Evolutionary conservation across 2,113 vertebrate species (phyloP).

Genomic region (Melanostigma gelatinosum): DNA sequence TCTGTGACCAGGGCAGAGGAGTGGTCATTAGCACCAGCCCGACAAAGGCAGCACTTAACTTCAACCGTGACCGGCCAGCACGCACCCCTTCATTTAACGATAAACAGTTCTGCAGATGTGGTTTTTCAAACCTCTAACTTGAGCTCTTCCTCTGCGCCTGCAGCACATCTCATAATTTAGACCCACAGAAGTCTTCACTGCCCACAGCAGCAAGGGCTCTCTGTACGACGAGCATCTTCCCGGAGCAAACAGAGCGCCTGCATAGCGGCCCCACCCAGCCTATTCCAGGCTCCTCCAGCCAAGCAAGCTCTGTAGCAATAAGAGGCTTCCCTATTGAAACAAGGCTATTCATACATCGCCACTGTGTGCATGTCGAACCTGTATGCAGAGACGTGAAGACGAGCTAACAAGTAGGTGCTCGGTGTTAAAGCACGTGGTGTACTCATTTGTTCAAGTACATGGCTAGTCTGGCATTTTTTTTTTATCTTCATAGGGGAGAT

Average conservation of each 20-base stretch:
- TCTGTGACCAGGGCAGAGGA: slow-evolving; percentile 17
- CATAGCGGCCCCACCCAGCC: slow-evolving; percentile 63
- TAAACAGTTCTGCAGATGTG: slow-evolving; percentile 47
- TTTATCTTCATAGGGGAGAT: not conserved
- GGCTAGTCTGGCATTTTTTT: not conserved
- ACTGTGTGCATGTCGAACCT: not conserved
- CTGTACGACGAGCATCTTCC: slow-evolving; percentile 56
- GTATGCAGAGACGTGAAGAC: not conserved
- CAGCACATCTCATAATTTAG: slow-evolving; percentile 53
- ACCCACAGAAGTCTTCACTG: slow-evolving; percentile 27
- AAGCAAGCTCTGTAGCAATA: slow-evolving; percentile 19
- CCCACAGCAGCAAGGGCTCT: slow-evolving; percentile 25
- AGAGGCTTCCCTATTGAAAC: slow-evolving; percentile 11
- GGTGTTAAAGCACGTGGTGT: not conserved
- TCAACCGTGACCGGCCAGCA: slow-evolving; percentile 32
- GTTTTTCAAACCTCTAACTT: slow-evolving; percentile 25
- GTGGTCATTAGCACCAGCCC: slow-evolving; percentile 50
- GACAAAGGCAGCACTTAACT: slow-evolving; percentile 28
- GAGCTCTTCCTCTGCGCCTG: slow-evolving; percentile 13
- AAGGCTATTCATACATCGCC: slow-evolving; percentile 9
- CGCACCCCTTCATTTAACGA: slow-evolving; percentile 47
- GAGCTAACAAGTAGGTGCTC: not conserved
- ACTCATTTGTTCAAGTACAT: not conserved
- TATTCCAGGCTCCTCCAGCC: slow-evolving; percentile 56
- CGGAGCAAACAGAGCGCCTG: slow-evolving; percentile 52